Base-by-base conservation (phyloP, 2,888 invertebrate genomes). In the Xiphydria camelus region DNA sequence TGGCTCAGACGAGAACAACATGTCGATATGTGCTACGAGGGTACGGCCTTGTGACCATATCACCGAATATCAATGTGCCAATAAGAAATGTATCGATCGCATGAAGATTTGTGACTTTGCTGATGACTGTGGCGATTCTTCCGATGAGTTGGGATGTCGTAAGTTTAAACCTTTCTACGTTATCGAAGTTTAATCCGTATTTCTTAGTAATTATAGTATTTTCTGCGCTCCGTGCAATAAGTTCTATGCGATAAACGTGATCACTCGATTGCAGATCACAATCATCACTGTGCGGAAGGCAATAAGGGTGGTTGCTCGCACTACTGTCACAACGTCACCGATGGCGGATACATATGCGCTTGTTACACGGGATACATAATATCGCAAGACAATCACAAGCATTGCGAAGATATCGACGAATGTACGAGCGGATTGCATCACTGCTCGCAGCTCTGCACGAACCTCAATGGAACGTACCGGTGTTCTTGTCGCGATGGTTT, bases 1-100 rank as follows among this genome's bases (percentile, higher is more conserved):
- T 75, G 94, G 93, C 5, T 91, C 91, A 0, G 97, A 97, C 76
- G 96, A 97, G 77, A 94, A 94, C 76, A 94, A 94, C 76, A 89
- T 94, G 84, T 93, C 93, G 0, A 77, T 93, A 42, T 94, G 94
- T 69, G 85, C 88, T 1, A 12, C 12, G 6, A 84, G 86, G 50
- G 82, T 84, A 38, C 84, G 86, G 57, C 85, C 89, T 0, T 91
- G 91, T 73, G 89, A 91, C 64, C 81, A 85, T 1, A 82, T 83
- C 57, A 80, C 84, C 4, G 92, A 95, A 77, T 94, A 88, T 77
- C 87, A 88, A 66, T 96, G 96, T 76, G 88, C 91, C 42, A 94
- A 93, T 75, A 85, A 87, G 48, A 87, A 85, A 62, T 97, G 97
- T 71, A 84, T 95, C 37, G 86, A 87, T 35, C 82, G 86, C 41